phyloP scores from a whole-genome alignment of 2,113 vertebrate genomes.

The Mola mola region DNA sequence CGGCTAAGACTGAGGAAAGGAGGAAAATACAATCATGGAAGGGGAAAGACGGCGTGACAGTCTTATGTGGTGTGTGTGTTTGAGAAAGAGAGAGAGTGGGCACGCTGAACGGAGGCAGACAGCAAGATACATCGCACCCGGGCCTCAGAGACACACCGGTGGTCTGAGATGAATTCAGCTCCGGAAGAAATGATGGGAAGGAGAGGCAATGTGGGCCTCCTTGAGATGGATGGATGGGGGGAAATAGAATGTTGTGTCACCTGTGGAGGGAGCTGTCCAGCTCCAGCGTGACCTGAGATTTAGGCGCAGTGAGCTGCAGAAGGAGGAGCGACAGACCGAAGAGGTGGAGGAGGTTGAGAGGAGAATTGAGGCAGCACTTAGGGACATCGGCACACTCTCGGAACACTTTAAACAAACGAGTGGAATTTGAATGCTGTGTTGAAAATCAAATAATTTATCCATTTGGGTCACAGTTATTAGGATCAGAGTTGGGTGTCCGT shows the following conservation, averaged over 20 bases:
- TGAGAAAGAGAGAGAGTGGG: slow-evolving; percentile 15
- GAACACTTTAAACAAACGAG: slow-evolving; percentile 40
- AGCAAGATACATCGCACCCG: slow-evolving; percentile 28
- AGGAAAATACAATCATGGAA: slow-evolving; percentile 47
- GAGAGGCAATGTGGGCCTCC: slow-evolving; percentile 45
- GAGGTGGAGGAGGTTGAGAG: slow-evolving; percentile 25
- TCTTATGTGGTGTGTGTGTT: slow-evolving; percentile 31
- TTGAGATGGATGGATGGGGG: slow-evolving; percentile 55
- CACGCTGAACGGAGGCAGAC: slow-evolving; percentile 33
- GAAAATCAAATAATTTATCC: slow-evolving; percentile 46
- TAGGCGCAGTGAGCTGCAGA: slow-evolving; percentile 60
- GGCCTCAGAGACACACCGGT: slow-evolving; percentile 28
- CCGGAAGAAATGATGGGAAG: slow-evolving; percentile 40
- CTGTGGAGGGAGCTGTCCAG: slow-evolving; percentile 63
- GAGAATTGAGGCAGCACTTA: slow-evolving; percentile 45
- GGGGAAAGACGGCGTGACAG: slow-evolving; percentile 25
- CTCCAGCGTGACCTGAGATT: slow-evolving; percentile 49
- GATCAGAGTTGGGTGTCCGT: slow-evolving; percentile 43
- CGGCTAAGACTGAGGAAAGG: slow-evolving; percentile 23
- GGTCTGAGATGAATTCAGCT: slow-evolving; percentile 36
- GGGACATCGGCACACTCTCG: slow-evolving; percentile 38
- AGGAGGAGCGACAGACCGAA: slow-evolving; percentile 41
- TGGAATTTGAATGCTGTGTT: slow-evolving; percentile 20
- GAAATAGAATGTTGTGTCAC: slow-evolving; percentile 60
- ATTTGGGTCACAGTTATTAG: slow-evolving; percentile 33